Base-by-base conservation (phyloP, 2,113 vertebrate genomes). In the Corythornis madagascariensis region DNA sequence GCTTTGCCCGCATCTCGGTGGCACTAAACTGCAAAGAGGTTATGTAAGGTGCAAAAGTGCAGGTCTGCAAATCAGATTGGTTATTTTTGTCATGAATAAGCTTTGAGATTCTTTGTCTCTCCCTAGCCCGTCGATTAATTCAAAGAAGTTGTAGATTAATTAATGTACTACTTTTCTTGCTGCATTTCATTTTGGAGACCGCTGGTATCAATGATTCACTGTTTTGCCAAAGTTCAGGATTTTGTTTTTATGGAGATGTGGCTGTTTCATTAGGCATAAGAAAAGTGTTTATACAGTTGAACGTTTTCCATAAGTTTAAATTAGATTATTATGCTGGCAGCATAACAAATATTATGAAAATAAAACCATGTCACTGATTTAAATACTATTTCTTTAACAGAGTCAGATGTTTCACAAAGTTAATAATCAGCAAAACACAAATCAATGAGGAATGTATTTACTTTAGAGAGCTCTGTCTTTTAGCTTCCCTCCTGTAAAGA, bases 341-440 rank as follows among this genome's bases (percentile, higher is more conserved):
- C 9, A 31, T n/a, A 52, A 35, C n/a, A 60, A 69, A 73, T 59
- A 60, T 40, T 53, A 29, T 80, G 76, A 38, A 63, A 76, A 82
- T 42, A 84, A 94, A 75, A 29, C 19, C 3, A 12, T 0, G 2
- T 42, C 43, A 85, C 52, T 85, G 45, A 83, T 87, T 80, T 52
- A 77, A 52, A 81, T 71, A 20, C 18, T 94, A 11, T 89, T 77
- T 83, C 26, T 89, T 90, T 91, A 78, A 66, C 66, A 52, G 65
- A 76, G 73, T 70, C 40, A 52, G 61, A 40, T 70, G n/a, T 63
- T 89, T 72, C 57, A 25, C 55, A 33, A 10, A 69, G 89, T 95
- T 95, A 95, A 91, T 93, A 15, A 92, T 86, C 85, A 90, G 76
- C 65, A 92, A 64, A 76, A 94, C 40, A 59, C 50, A 85, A 78